Evolutionary conservation across 92 coral and sea anemone species (phyloP).

Genomic region (Actinostola sp.): DNA sequence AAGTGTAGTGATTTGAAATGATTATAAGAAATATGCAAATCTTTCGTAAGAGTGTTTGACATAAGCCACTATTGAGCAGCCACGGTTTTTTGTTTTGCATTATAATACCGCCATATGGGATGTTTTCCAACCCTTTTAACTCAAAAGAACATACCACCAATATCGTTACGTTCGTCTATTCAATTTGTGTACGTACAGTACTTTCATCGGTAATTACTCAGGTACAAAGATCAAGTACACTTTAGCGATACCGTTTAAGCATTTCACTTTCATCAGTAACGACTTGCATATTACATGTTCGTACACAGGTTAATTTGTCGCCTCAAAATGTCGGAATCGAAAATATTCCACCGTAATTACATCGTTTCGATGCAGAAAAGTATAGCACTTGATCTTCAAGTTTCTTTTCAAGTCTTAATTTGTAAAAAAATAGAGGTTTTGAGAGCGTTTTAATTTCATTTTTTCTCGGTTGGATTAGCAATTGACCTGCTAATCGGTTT

Average conservation of each 20-base stretch:
- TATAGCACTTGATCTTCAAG: no score
- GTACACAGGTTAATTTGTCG: not conserved
- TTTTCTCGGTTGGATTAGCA: no score
- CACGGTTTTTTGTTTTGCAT: not conserved
- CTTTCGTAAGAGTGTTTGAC: not conserved
- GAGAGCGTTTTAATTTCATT: no score
- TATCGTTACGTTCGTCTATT: constrained; percentile 6
- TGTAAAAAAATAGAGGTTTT: no score
- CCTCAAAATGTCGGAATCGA: not conserved
- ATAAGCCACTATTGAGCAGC: not conserved
- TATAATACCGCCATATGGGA: constrained; percentile 1
- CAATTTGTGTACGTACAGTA: not conserved
- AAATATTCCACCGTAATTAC: no score
- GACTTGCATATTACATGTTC: not conserved
- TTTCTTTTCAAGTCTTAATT: no score
- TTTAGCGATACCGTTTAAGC: constrained; percentile 2
- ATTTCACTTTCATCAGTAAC: not conserved
- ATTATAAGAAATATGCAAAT: not conserved
- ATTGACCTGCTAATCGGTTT: no score
- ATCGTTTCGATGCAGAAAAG: no score
- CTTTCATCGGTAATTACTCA: not conserved
- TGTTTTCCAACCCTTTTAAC: not conserved
- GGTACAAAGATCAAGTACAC: not conserved
- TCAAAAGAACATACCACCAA: not conserved
- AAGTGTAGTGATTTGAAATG: not conserved